Percentiles rank a stretch among this genome's conserved stretches.
These are phyloP conservation scores for Amphipoea lucens DNA, from an alignment of 2,888 invertebrate genomes.

Conservation along the genomic window DNA sequence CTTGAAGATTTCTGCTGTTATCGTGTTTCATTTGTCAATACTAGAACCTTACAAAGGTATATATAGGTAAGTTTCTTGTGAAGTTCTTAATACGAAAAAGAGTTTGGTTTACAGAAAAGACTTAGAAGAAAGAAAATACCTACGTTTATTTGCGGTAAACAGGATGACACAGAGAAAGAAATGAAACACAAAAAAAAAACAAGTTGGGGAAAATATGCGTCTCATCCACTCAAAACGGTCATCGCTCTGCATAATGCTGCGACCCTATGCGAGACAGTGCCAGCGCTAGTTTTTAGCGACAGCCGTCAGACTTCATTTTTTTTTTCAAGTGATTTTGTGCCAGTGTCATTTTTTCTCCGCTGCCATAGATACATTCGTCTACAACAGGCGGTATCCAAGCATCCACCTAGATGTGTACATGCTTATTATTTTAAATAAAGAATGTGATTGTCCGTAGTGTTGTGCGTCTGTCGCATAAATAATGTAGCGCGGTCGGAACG, in stretches of 20 bases:
- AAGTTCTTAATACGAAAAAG: background rate
- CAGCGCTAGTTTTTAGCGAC: no score
- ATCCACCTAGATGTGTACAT: conserved; percentile 17
- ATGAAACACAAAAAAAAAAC: no score
- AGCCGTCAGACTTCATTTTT: background rate
- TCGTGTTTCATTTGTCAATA: background rate
- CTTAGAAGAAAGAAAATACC: background rate
- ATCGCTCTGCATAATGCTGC: no score
- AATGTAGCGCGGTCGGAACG: conserved; percentile 86
- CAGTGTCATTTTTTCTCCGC: background rate
- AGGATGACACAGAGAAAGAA: no score
- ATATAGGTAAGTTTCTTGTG: no score
- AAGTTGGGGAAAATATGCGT: no score
- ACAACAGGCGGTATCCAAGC: background rate
- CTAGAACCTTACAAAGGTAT: no score
- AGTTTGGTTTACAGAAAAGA: background rate
- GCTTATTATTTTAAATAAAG: conserved; percentile 52
- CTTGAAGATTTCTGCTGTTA: background rate
- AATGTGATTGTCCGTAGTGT: conserved; percentile 68
- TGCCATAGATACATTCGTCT: no score
- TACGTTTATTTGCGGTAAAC: no score
- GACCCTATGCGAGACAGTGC: no score
- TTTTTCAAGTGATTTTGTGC: background rate
- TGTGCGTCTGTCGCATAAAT: conserved; percentile 84
- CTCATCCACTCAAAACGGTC: no score